Evolutionary conservation across 2,888 invertebrate genomes (phyloP), one percentile per base, ranked within the genome.

Genomic region (Coecobrya sp.): DNA sequence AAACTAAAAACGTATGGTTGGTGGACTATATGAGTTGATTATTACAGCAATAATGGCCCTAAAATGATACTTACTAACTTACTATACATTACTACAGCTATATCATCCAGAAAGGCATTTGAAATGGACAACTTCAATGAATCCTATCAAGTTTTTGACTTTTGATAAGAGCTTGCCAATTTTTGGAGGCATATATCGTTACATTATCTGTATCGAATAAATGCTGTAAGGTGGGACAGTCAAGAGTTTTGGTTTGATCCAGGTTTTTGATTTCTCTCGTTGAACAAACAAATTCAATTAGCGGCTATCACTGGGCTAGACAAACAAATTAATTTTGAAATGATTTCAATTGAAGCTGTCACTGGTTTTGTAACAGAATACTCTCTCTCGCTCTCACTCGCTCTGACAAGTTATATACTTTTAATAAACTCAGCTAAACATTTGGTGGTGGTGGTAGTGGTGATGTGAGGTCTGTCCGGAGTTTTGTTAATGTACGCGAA

Each of bases 271-370:
- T 84, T 89, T 90, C 27, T 62, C 30, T 42, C 42, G 49, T 49
- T 42, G 70, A 91, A 81, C 91, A 91, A 91, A 91, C 91, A 91
- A 91, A 91, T 91, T 91, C 91, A 91, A 91, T 91, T 91, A 91
- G 81, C 55, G 86, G 70, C 91, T 86, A 91, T 91, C 91, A 91
- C 86, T 86, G 81, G 62, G 36, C 86, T 62, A 91, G 91, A 91
- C 91, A 91, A 91, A 91, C 86, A 91, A 91, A 91, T 91, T 91
- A 91, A 91, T 91, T 91, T 91, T 91, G 86, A 91, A 91, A 91
- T 81, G 91, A 86, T 91, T 91, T 91, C 91, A 91, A 91, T 91
- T 86, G 91, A 86, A 91, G 68, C 91, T 91, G 91, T 91, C 91
- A 86, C 81, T 86, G 91, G 91, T 45, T 90, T 68, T 30, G 68